phyloP scores from a whole-genome alignment of 2,113 vertebrate genomes.

The Anoplopoma fimbria region DNA sequence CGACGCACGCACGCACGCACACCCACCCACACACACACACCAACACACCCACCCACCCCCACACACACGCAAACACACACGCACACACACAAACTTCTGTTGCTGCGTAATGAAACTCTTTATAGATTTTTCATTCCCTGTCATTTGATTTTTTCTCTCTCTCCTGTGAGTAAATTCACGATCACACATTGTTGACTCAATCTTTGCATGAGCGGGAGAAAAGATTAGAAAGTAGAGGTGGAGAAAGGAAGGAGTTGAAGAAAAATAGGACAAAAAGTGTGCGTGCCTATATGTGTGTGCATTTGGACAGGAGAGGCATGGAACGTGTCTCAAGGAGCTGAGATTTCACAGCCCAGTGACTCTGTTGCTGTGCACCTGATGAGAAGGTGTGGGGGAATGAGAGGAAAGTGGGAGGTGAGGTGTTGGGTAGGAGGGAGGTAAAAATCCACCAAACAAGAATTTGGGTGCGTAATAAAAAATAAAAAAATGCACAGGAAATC shows the following conservation, averaged over 20 bases:
- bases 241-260: slow-evolving; percentile 7
- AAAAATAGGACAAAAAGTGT: slow-evolving; percentile 55
- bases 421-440: slow-evolving; percentile 8
- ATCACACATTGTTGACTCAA: slow-evolving; percentile 38
- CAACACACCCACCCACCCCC: slow-evolving; percentile 11
- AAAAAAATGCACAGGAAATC: neutral
- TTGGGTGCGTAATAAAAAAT: neutral
- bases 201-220: slow-evolving; percentile 14
- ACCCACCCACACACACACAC: slow-evolving; percentile 21
- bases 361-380: slow-evolving; percentile 78
- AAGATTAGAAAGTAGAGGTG: slow-evolving; percentile 11
- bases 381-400: slow-evolving; percentile 51
- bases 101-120: slow-evolving; percentile 46
- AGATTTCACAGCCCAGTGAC: slow-evolving; percentile 78
- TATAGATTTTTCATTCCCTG: slow-evolving; percentile 35
- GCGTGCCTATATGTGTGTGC: slow-evolving; percentile 36
- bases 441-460: slow-evolving; percentile 51
- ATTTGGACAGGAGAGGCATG: slow-evolving; percentile 53
- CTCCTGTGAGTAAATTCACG: slow-evolving; percentile 1
- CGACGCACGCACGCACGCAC: neutral
- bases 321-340: slow-evolving; percentile 70
- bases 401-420: slow-evolving; percentile 38
- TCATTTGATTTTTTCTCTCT: slow-evolving; percentile 25
- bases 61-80: slow-evolving; percentile 30
- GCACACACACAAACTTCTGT: slow-evolving; percentile 21